Conservation (phyloP, 2,888 invertebrate genomes). For the Oligia strigilis region DNA sequence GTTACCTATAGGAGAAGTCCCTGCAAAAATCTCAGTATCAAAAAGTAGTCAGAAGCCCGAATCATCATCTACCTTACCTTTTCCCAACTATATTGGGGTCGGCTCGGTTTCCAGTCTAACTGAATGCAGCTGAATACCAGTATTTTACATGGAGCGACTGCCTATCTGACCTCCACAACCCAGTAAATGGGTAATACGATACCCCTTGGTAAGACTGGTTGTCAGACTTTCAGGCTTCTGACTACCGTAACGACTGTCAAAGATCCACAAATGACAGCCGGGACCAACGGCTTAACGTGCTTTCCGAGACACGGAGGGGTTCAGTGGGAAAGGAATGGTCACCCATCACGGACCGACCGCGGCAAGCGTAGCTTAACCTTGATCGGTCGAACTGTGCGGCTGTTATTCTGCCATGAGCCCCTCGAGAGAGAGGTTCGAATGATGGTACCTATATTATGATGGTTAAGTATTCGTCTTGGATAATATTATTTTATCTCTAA, state of each 20-base stretch:
- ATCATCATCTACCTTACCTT: not conserved
- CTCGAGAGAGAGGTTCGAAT: not conserved
- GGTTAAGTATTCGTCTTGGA: not conserved
- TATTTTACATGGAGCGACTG: conserved; percentile 21
- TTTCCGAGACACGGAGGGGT: conserved; percentile 19
- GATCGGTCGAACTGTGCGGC: not conserved
- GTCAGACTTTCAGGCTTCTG: not conserved
- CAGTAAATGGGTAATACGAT: not conserved
- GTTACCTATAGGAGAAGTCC: not conserved
- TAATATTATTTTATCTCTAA: too few relatives aligned
- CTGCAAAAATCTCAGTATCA: not conserved
- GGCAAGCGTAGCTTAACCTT: conserved; percentile 6
- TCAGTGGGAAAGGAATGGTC: not conserved
- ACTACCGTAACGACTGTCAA: conserved; percentile 6
- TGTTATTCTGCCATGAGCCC: not conserved
- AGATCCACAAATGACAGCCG: not conserved
- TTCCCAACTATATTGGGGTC: not conserved
- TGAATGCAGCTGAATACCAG: not conserved
- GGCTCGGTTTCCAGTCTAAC: not conserved
- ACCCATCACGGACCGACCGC: conserved; percentile 14
- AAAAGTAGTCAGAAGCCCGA: not conserved
- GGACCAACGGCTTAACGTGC: conserved; percentile 19
- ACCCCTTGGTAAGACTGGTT: not conserved
- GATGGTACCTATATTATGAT: not conserved
- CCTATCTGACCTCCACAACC: conserved; percentile 13